Evolutionary conservation across 2,797 vertebrate species (phyloP).

Genomic region (Chaetodon trifasciatus): DNA sequence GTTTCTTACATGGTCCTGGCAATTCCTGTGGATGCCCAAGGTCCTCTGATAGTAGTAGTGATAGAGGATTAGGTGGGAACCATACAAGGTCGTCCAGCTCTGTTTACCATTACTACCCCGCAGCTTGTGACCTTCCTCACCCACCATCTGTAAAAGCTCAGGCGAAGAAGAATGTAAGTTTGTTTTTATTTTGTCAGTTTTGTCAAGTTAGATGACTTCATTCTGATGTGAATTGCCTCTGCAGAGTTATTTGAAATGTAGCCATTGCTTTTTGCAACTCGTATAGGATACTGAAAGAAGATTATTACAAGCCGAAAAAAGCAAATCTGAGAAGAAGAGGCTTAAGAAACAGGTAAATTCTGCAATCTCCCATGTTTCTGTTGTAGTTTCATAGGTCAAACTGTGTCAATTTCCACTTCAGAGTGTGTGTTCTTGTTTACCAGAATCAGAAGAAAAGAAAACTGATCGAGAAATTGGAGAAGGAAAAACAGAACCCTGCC

Average conservation of each 20-base stretch:
- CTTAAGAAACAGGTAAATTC: slow-evolving; percentile 72
- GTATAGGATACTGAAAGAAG: slow-evolving; percentile 63
- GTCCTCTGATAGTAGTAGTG: background rate
- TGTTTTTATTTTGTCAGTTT: background rate
- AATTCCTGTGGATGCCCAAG: slow-evolving; percentile 17
- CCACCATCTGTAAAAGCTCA: slow-evolving; percentile 9
- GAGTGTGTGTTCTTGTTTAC: background rate
- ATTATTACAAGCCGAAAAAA: slow-evolving; percentile 57
- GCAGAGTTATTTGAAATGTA: background rate
- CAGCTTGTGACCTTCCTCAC: background rate
- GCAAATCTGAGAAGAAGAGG: slow-evolving; percentile 72
- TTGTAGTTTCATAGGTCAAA: background rate
- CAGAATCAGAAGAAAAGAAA: slow-evolving; percentile 75
- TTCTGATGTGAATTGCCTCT: background rate
- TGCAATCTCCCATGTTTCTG: rapidly evolving
- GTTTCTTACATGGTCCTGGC: background rate
- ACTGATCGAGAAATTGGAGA: slow-evolving; percentile 61
- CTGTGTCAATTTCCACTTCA: background rate
- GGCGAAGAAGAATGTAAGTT: slow-evolving; percentile 59
- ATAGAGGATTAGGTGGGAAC: slow-evolving; percentile 22
- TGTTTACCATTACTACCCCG: slow-evolving; percentile 14
- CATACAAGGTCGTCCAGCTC: background rate
- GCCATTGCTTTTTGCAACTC: background rate
- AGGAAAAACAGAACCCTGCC: slow-evolving; percentile 49
- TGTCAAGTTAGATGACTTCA: background rate